These are phyloP conservation scores for Oryzias javanicus DNA, from an alignment of 2,113 vertebrate genomes.

Conservation along the genomic window DNA sequence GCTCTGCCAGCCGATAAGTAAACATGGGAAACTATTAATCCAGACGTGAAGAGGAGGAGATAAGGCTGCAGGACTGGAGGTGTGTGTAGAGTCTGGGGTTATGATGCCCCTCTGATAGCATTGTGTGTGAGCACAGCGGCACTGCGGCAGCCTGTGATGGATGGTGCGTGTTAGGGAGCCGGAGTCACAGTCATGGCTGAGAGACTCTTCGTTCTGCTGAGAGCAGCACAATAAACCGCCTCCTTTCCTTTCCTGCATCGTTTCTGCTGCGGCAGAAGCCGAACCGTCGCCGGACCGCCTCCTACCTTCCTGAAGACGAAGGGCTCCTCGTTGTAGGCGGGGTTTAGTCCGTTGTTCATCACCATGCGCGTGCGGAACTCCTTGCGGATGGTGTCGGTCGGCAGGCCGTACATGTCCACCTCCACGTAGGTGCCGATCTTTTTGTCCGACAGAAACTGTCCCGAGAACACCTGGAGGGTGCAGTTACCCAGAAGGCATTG, in stretches of 20 bases:
- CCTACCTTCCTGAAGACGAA: slow-evolving; percentile 97
- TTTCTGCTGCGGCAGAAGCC: too few species aligned
- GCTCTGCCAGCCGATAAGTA: slow-evolving; percentile 49
- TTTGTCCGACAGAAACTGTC: slow-evolving; percentile 97
- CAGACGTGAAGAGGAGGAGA: slow-evolving; percentile 42
- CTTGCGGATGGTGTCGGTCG: slow-evolving; percentile 96
- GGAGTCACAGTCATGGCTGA: slow-evolving; percentile 79
- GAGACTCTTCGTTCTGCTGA: slow-evolving; percentile 76
- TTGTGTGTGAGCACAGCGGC: slow-evolving; percentile 54
- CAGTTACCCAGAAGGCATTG: too few species aligned
- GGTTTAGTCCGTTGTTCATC: slow-evolving; percentile 99
- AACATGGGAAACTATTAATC: slow-evolving; percentile 56
- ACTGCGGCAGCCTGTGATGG: slow-evolving; percentile 79
- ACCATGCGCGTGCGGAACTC: slow-evolving; percentile 98
- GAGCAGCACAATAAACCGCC: slow-evolving; percentile 66
- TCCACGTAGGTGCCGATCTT: slow-evolving; percentile 98
- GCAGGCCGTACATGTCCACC: slow-evolving; percentile 97
- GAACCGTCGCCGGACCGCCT: too few species aligned
- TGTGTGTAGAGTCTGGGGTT: slow-evolving; percentile 34
- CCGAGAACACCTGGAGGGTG: slow-evolving; percentile 88
- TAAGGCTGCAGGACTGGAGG: slow-evolving; percentile 30
- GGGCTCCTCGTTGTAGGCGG: slow-evolving; percentile 96
- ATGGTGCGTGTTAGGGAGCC: slow-evolving; percentile 72
- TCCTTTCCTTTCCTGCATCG: neutral
- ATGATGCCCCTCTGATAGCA: slow-evolving; percentile 56